A percentile compares a stretch with the other conserved stretches of the same genome.
Evolutionary conservation across 1,140 invertebrate species (phyloP).

Genomic region (Temnothorax curvispinosus): DNA sequence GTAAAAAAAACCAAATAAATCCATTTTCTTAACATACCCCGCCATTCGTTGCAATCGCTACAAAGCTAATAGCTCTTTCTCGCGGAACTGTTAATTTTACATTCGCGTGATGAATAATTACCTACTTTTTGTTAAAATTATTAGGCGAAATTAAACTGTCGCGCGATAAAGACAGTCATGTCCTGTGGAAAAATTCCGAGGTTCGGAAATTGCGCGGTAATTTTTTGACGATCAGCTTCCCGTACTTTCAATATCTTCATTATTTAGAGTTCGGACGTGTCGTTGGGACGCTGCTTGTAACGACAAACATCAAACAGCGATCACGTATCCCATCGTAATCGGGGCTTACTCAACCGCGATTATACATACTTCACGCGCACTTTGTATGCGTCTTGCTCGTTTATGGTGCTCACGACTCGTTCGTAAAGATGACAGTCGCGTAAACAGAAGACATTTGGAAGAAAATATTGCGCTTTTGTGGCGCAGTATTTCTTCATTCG

Average conservation of each 20-base stretch:
- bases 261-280: not conserved
- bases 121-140: not conserved
- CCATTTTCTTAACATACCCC: not conserved
- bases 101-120: not conserved
- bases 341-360: slow-evolving; percentile 2
- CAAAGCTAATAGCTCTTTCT: not conserved
- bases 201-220: not conserved
- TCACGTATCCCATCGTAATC: slow-evolving; percentile 33
- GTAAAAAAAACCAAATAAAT: not conserved
- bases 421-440: not conserved
- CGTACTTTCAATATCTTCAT: not conserved
- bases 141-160: not conserved
- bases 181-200: not conserved
- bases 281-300: not conserved
- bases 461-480: slow-evolving; percentile 12
- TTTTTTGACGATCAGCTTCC: not conserved
- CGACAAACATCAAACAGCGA: not conserved
- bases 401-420: not conserved
- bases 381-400: slow-evolving; percentile 29
- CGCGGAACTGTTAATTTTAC: not conserved
- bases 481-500: slow-evolving; percentile 6
- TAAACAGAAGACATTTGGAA: not conserved
- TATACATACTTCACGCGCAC: not conserved
- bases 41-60: not conserved
- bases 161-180: not conserved